Evolutionary conservation across 2,113 vertebrate species (phyloP), one percentile per base, ranked within the genome.

Genomic region (western clawed frog (Xenopus tropicalis)): DNA sequence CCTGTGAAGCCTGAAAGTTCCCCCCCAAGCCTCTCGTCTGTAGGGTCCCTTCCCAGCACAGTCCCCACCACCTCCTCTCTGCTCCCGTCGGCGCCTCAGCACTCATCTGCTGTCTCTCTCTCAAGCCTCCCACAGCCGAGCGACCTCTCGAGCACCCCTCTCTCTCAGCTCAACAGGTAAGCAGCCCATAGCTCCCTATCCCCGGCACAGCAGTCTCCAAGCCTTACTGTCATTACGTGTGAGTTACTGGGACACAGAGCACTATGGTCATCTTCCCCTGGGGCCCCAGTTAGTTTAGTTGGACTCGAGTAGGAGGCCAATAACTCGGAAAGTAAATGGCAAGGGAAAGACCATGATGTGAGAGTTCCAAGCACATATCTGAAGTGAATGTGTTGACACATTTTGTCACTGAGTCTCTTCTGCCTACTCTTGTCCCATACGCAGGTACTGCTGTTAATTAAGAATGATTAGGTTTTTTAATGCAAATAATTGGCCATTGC

Each of bases 131-230:
- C 92, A 54, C 91, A 89, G 69, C 57, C 90, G 56, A 83, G 83
- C 54, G 94, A 97, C 79, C 71, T 94, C 81, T 80, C 90, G 77
- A 90, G 87, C 80, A 87, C 83, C 71, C 88, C 93, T 29, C 91
- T 95, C 77, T 81, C 94, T 70, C 89, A 93, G 71, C 90, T 95
- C 72, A 97, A 86, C 93, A 98, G 94, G 96, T 98, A 89, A 46
- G 42, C 19, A 46, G 17, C 19, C 14, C 52, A 54, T 4, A n/a
- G n/a, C 17, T 54, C 19, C 19, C n/a, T 21, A 21, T 42, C 19
- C 29, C 37, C 20, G 1, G 29, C 29, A 24, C 1, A 14, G 13
- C 16, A 48, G 44, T 13, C 13, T 11, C 1, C 46, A 48, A 48
- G 29, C 16, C 46, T 14, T 48, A 17, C 46, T 14, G 46, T 37